Conservation (phyloP, 2,888 invertebrate species). For the Alcis repandata region DNA sequence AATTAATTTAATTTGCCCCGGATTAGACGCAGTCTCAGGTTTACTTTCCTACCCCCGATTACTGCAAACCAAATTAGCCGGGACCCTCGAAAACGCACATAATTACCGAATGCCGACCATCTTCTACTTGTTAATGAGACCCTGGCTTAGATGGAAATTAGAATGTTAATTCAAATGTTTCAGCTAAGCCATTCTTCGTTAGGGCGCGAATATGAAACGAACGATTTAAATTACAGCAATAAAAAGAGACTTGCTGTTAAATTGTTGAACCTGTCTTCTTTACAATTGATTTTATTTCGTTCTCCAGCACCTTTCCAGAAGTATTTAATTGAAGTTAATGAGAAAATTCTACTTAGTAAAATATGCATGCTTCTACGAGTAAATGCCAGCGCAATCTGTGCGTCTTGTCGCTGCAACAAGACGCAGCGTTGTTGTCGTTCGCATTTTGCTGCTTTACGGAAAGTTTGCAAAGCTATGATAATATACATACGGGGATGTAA, state of each 20-base stretch:
- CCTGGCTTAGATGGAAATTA: conserved; percentile 35
- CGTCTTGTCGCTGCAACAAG: no score
- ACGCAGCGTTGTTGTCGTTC: no score
- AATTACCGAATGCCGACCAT: conserved; percentile 53
- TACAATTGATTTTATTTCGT: background rate
- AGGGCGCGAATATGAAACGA: conserved; percentile 4
- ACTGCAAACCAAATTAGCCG: conserved; percentile 58
- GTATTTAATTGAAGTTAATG: no score
- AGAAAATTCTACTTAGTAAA: no score
- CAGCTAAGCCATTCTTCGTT: conserved; percentile 16
- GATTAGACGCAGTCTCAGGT: conserved; percentile 50
- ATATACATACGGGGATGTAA: no score
- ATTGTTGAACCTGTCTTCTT: background rate
- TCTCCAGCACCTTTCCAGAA: background rate
- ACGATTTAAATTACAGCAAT: conserved; percentile 7
- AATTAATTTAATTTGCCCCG: conserved; percentile 56
- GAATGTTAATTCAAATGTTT: conserved; percentile 24
- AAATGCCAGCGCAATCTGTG: no score
- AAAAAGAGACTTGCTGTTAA: background rate
- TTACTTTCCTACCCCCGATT: conserved; percentile 56
- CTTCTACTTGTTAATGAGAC: conserved; percentile 50
- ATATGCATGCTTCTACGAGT: no score
- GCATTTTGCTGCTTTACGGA: no score
- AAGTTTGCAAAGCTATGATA: no score
- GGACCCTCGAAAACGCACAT: conserved; percentile 58